These are phyloP conservation scores for Tuberolachnus salignus DNA, from an alignment of 2,888 invertebrate genomes.

Conservation along the genomic window DNA sequence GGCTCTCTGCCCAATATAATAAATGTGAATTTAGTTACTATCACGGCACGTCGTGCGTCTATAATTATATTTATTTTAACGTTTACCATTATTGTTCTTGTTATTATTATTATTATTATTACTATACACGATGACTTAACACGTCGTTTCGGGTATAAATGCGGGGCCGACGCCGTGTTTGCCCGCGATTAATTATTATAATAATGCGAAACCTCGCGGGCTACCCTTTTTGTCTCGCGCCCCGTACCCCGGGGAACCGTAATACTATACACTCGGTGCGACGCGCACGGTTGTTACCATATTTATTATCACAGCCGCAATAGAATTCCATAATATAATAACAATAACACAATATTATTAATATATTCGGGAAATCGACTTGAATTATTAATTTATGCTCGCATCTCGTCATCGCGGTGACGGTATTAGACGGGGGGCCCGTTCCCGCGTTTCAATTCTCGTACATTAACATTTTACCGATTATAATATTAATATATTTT, in stretches of 20 bases:
- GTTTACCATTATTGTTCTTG: background rate
- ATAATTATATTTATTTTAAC: constrained; percentile 14
- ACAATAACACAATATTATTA: no score
- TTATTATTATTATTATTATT: background rate
- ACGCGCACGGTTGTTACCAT: background rate
- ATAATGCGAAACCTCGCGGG: constrained; percentile 4
- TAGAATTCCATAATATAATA: background rate
- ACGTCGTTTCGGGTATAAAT: constrained; percentile 36
- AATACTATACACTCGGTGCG: background rate
- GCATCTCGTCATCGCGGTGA: background rate
- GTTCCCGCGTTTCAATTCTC: no score
- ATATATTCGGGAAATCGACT: background rate
- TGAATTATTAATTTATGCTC: background rate
- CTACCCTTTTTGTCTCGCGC: constrained; percentile 13
- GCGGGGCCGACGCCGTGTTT: background rate
- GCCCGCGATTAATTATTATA: constrained; percentile 37
- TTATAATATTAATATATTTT: no score
- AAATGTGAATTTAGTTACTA: no score
- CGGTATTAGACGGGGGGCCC: no score
- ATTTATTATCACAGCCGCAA: background rate
- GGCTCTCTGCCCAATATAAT: no score
- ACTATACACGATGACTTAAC: constrained; percentile 29
- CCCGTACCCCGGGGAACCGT: background rate
- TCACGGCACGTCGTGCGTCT: constrained; percentile 11
- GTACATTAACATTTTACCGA: no score